phyloP scores from a whole-genome alignment of 2,113 vertebrate genomes.

The Fregata magnificens region DNA sequence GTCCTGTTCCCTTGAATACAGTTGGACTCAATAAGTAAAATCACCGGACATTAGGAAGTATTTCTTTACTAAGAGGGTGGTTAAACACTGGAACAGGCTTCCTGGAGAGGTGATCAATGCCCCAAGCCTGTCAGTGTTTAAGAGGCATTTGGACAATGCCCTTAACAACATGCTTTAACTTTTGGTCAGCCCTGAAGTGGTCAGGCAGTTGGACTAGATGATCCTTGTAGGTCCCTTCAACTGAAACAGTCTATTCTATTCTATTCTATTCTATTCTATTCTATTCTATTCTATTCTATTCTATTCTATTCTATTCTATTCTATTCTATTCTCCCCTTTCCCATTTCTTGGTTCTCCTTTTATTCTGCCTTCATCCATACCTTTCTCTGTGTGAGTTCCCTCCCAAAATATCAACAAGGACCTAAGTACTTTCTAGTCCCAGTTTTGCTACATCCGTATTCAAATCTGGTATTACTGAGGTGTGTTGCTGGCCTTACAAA shows the following conservation, averaged over 20 bases:
- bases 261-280: background rate
- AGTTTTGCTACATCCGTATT: background rate
- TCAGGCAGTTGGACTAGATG: background rate
- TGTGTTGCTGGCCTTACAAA: background rate
- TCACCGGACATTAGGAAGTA: background rate
- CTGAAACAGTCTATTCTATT: background rate
- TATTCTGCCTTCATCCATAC: background rate
- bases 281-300: background rate
- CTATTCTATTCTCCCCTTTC: background rate
- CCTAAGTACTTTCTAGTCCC: background rate
- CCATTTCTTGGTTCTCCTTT: background rate
- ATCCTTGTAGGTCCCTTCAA: background rate
- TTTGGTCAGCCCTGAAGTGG: background rate
- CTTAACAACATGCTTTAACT: background rate
- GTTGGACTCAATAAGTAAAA: background rate
- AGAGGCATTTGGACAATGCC: background rate
- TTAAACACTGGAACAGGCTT: background rate
- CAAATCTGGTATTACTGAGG: background rate
- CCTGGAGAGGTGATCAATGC: background rate
- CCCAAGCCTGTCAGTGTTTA: background rate
- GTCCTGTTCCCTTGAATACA: background rate
- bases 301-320: background rate
- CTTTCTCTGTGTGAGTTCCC: background rate
- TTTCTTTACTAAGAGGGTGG: background rate
- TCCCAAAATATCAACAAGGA: background rate